phyloP scores from a whole-genome alignment of 2,113 vertebrate genomes.

The Asarcornis scutulata region DNA sequence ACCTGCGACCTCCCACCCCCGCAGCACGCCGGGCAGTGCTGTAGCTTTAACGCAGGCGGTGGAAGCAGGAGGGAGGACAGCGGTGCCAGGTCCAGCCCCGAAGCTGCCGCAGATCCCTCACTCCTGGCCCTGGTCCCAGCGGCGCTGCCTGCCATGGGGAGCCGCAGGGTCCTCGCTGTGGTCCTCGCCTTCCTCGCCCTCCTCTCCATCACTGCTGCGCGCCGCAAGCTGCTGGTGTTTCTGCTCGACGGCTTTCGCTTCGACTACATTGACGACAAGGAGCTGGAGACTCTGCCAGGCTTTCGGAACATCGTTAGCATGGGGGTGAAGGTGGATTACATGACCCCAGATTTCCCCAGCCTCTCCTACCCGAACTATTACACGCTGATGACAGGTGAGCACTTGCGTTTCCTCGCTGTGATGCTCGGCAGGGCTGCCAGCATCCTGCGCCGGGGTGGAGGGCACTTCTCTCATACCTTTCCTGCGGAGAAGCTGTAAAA shows the following conservation, averaged over 20 bases:
- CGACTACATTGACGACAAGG: slow-evolving; percentile 87
- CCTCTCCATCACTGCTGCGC: neutral
- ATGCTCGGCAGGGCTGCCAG: neutral
- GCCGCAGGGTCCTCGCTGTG: neutral
- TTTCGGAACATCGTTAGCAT: slow-evolving; percentile 83
- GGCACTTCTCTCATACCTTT: neutral
- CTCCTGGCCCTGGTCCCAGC: neutral
- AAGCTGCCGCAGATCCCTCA: neutral
- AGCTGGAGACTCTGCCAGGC: slow-evolving; percentile 82
- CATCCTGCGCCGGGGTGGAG: neutral
- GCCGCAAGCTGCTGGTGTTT: slow-evolving; percentile 84
- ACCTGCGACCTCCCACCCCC: neutral
- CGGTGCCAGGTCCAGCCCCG: slow-evolving; percentile 50
- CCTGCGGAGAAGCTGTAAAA: neutral
- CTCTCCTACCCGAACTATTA: slow-evolving; percentile 96
- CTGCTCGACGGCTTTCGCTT: slow-evolving; percentile 92
- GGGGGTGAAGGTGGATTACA: slow-evolving; percentile 92
- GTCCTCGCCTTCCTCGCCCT: slow-evolving; percentile 11
- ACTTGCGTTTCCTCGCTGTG: neutral
- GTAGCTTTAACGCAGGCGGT: slow-evolving; percentile 74
- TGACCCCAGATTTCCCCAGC: slow-evolving; percentile 94
- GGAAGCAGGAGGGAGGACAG: slow-evolving; percentile 34
- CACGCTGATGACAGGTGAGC: slow-evolving; percentile 93
- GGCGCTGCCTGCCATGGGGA: slow-evolving; percentile 44
- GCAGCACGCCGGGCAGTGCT: slow-evolving; percentile 19